Percentiles rank a stretch among this genome's conserved stretches.
Evolutionary conservation across 2,797 vertebrate genomes (phyloP).

Genomic region (Sciurus carolinensis): DNA sequence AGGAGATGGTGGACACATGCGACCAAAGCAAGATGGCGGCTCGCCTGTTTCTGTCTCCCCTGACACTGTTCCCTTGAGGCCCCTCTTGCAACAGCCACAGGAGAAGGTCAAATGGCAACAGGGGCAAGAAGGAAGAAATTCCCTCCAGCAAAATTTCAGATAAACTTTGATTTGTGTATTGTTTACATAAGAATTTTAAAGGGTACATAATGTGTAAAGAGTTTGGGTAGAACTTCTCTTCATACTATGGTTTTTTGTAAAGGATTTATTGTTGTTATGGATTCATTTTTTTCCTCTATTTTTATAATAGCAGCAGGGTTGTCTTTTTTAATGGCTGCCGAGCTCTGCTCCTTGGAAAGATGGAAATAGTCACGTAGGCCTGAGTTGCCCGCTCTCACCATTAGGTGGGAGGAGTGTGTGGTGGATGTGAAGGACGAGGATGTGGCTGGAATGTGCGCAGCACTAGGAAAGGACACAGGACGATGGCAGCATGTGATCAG

Average conservation of each 20-base stretch:
- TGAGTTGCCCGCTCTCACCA: background rate
- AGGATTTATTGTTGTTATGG: constrained; percentile 78
- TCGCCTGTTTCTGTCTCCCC: background rate
- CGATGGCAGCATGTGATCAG: background rate
- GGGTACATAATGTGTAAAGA: constrained; percentile 87
- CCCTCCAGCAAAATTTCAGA: constrained; percentile 80
- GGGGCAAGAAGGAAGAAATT: constrained; percentile 42
- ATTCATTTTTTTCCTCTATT: constrained; percentile 85
- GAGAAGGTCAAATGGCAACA: background rate
- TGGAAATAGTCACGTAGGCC: background rate
- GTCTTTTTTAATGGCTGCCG: constrained; percentile 81
- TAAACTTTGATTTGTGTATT: constrained; percentile 88
- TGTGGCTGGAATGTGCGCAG: background rate
- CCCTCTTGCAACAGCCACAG: background rate
- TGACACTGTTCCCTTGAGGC: background rate
- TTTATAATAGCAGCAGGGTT: constrained; percentile 85
- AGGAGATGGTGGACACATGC: background rate
- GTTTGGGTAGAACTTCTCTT: constrained; percentile 89
- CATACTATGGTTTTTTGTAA: constrained; percentile 87
- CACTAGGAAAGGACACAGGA: background rate
- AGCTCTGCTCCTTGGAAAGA: constrained; percentile 77
- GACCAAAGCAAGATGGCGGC: constrained; percentile 82
- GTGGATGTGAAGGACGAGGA: constrained; percentile 38
- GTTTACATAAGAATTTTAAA: constrained; percentile 93
- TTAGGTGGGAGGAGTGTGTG: background rate